A percentile compares a stretch with the other conserved stretches of the same genome.
Evolutionary conservation across 1,140 invertebrate genomes (phyloP).

Genomic region (Acarapis woodi): DNA sequence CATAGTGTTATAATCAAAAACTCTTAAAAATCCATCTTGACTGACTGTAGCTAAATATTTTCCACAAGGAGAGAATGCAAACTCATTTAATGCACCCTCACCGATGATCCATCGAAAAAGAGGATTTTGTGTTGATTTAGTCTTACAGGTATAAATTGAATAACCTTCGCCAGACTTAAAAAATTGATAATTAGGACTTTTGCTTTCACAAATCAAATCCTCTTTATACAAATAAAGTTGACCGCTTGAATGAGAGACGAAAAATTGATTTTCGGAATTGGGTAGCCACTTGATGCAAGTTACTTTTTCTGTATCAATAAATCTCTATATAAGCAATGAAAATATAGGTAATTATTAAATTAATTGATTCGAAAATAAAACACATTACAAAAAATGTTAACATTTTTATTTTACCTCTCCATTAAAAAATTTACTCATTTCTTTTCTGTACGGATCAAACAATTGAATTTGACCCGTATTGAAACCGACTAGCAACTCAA

Average conservation of each 20-base stretch:
- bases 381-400: constrained; percentile 9
- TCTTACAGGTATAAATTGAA: constrained; percentile 77
- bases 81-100: constrained; percentile 67
- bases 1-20: constrained; percentile 93
- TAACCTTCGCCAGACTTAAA: constrained; percentile 85
- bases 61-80: constrained; percentile 82
- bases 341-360: constrained; percentile 3
- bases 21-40: constrained; percentile 80
- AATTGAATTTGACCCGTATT: constrained; percentile 87
- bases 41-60: constrained; percentile 68
- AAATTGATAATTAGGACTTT: constrained; percentile 56
- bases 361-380: constrained; percentile 27
- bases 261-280: constrained; percentile 62
- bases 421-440: constrained; percentile 79
- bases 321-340: constrained; percentile 33
- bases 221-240: constrained; percentile 93
- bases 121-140: constrained; percentile 82
- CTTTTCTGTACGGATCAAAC: constrained; percentile 83
- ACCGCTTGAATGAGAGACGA: constrained; percentile 81
- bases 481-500: constrained; percentile 73
- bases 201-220: constrained; percentile 53
- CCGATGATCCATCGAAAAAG: constrained; percentile 56
- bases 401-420: constrained; percentile 32
- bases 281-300: constrained; percentile 97
- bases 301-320: constrained; percentile 91